Percentiles rank a stretch among this genome's conserved stretches.
Evolutionary conservation across 2,797 vertebrate genomes (phyloP).

Genomic region (Podarcis siculus): DNA sequence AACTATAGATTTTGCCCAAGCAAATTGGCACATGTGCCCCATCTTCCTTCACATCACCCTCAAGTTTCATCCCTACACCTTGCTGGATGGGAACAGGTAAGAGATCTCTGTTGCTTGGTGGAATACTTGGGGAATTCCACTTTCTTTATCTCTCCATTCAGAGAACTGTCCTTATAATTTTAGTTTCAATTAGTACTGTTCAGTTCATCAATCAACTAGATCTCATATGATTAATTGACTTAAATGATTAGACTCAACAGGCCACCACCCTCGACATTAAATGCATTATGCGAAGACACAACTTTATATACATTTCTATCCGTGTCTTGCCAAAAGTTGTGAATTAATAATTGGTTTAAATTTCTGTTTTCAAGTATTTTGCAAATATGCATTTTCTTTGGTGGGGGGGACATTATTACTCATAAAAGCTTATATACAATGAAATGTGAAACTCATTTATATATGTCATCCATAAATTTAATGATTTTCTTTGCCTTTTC

Average conservation of each 20-base stretch:
- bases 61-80: too few relatives aligned
- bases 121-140: too few relatives aligned
- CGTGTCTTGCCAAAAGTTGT: not conserved
- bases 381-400: not conserved
- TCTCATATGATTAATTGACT: not conserved
- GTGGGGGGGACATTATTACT: not conserved
- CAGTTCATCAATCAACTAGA: not conserved
- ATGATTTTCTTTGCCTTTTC: slow-evolving; percentile 12
- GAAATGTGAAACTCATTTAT: slow-evolving; percentile 29
- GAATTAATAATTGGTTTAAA: not conserved
- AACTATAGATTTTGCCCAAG: too few relatives aligned
- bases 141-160: too few relatives aligned
- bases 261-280: too few relatives aligned
- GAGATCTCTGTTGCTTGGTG: too few relatives aligned
- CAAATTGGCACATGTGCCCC: too few relatives aligned
- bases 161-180: too few relatives aligned
- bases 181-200: not conserved
- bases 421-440: not conserved
- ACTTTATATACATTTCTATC: not conserved
- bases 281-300: not conserved
- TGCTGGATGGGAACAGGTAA: too few relatives aligned
- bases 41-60: too few relatives aligned
- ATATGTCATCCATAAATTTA: slow-evolving; percentile 8
- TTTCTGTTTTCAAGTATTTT: not conserved
- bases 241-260: not conserved